Conservation (phyloP, 2,888 invertebrate species). For the Sericinus montela region DNA sequence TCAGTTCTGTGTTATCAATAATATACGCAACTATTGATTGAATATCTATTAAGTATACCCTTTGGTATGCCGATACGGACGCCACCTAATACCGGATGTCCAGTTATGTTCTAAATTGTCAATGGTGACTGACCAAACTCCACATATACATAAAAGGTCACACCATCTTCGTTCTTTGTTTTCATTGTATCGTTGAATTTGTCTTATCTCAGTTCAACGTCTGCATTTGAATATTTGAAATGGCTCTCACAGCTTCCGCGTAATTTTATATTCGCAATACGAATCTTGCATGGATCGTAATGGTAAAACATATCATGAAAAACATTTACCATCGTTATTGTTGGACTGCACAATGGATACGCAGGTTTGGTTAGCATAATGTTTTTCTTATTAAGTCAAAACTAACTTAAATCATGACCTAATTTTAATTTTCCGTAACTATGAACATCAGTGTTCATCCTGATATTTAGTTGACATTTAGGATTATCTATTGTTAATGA, state of each 20-base stretch:
- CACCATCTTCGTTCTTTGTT: slow-evolving; percentile 22
- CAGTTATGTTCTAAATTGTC: slow-evolving; percentile 16
- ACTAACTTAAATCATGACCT: too few species aligned
- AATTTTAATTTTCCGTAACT: too few species aligned
- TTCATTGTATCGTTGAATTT: slow-evolving; percentile 36
- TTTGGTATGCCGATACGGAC: slow-evolving; percentile 5
- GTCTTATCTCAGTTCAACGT: slow-evolving; percentile 35
- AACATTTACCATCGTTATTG: not conserved
- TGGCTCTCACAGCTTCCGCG: slow-evolving; percentile 32
- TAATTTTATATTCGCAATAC: slow-evolving; percentile 24
- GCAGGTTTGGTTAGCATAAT: too few species aligned
- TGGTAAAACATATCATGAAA: not conserved
- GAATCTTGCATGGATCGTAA: slow-evolving; percentile 19
- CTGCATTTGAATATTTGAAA: slow-evolving; percentile 45
- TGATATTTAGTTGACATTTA: too few species aligned
- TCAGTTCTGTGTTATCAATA: slow-evolving; percentile 4
- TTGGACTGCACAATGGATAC: not conserved
- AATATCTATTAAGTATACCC: slow-evolving; percentile 2
- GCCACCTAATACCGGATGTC: slow-evolving; percentile 12
- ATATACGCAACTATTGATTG: slow-evolving; percentile 5
- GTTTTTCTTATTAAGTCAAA: too few species aligned
- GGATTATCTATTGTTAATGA: too few species aligned
- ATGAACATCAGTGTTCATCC: too few species aligned
- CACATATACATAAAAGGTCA: slow-evolving; percentile 9
- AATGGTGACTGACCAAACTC: slow-evolving; percentile 9